A percentile compares a stretch with the other conserved stretches of the same genome.
Conservation (phyloP, 2,797 vertebrate species). For the Peromyscus attwateri region DNA sequence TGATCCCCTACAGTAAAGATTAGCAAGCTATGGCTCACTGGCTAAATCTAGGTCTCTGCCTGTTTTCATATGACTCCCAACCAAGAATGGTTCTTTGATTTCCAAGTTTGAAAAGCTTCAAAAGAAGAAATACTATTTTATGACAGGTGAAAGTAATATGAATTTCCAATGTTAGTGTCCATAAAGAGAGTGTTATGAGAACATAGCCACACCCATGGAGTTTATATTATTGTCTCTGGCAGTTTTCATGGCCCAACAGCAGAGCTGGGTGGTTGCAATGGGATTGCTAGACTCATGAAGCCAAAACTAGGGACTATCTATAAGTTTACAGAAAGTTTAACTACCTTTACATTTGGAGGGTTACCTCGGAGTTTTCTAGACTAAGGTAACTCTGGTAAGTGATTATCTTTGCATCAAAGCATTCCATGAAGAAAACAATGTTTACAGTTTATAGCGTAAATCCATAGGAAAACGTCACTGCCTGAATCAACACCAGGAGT, state of each 20-base stretch:
- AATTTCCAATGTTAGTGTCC: slow-evolving; percentile 45
- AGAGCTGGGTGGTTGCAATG: not conserved
- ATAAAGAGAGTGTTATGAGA: slow-evolving; percentile 32
- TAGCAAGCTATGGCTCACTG: not conserved
- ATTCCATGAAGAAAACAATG: not conserved
- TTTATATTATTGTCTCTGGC: not conserved
- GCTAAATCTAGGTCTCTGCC: not conserved
- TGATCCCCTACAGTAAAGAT: not conserved
- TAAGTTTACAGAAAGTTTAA: not conserved
- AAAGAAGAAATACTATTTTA: slow-evolving; percentile 42
- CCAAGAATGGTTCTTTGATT: slow-evolving; percentile 24
- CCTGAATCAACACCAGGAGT: not conserved
- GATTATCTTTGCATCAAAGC: slow-evolving; percentile 28
- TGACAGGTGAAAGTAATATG: slow-evolving; percentile 42
- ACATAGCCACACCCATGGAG: not conserved
- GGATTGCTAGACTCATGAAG: not conserved
- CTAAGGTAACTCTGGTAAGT: not conserved
- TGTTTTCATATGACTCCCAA: not conserved
- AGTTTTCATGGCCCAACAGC: not conserved
- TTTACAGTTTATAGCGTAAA: not conserved
- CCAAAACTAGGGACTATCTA: not conserved
- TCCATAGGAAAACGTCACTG: not conserved
- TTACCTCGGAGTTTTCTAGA: not conserved
- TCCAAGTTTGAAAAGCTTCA: slow-evolving; percentile 19
- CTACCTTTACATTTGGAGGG: not conserved